phyloP scores from a whole-genome alignment of 2,888 invertebrate species.

The Eledona agricola region DNA sequence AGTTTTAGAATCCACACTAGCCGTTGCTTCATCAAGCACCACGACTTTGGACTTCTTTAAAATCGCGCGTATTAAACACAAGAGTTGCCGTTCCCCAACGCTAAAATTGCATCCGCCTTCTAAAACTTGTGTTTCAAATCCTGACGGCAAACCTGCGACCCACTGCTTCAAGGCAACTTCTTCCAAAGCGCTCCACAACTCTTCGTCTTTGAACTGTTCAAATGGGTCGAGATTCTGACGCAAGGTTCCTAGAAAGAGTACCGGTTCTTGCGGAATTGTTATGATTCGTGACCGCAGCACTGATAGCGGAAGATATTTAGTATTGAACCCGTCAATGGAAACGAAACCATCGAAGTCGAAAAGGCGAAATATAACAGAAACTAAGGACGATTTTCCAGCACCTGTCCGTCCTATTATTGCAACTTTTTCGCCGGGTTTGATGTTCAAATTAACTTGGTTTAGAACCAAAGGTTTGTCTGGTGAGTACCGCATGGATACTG shows the following conservation, averaged over 20 bases:
- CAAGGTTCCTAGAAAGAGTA: constrained; percentile 82
- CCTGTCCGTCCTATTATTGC: background rate
- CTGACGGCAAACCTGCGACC: constrained; percentile 63
- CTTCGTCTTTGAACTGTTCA: constrained; percentile 75
- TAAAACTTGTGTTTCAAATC: too few species aligned
- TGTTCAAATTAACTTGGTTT: background rate
- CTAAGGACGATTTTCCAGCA: constrained; percentile 4
- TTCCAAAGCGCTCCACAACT: constrained; percentile 82
- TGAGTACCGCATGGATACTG: background rate
- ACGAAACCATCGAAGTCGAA: constrained; percentile 67
- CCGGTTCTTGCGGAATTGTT: constrained; percentile 83
- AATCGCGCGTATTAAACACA: constrained; percentile 71
- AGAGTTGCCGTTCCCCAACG: constrained; percentile 67
- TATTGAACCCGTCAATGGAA: constrained; percentile 77
- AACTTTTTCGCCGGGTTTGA: constrained; percentile 1
- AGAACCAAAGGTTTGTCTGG: background rate
- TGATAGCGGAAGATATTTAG: constrained; percentile 71
- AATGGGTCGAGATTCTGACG: constrained; percentile 87
- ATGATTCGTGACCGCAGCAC: constrained; percentile 76
- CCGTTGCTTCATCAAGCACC: constrained; percentile 73
- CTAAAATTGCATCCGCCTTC: constrained; percentile 65
- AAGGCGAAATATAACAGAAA: constrained; percentile 1
- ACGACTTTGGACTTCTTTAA: constrained; percentile 52
- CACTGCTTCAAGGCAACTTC: constrained; percentile 78
- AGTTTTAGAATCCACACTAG: constrained; percentile 78